These are phyloP conservation scores for Temnopleurus reevesii DNA, from an alignment of 53 echinoderm and acorn worm species.

Conservation along the genomic window DNA sequence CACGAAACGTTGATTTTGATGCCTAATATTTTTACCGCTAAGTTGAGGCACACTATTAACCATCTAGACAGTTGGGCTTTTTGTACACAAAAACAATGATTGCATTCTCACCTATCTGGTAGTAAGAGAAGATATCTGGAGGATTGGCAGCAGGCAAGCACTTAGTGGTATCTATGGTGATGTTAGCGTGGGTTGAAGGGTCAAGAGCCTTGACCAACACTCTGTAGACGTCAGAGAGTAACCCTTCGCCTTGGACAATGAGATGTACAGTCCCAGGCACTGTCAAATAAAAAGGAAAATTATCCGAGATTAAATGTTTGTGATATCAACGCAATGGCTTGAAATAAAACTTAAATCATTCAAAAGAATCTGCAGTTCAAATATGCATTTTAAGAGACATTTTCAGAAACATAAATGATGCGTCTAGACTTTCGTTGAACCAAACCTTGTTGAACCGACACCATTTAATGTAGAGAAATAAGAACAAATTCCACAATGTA, in stretches of 20 bases:
- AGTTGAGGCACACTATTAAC: too few species aligned
- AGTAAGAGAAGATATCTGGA: constrained; percentile 64
- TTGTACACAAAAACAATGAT: too few species aligned
- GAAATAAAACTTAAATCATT: neutral
- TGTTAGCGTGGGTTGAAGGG: constrained; percentile 65
- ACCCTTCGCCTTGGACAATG: constrained; percentile 77
- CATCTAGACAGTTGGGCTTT: too few species aligned
- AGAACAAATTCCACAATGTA: too few species aligned
- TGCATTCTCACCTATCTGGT: constrained; percentile 77
- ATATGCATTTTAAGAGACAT: too few species aligned
- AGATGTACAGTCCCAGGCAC: constrained; percentile 73
- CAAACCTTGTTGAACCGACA: too few species aligned
- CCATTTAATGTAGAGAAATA: too few species aligned
- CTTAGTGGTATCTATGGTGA: constrained; percentile 84
- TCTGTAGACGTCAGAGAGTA: constrained; percentile 84
- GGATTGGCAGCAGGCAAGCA: constrained; percentile 80
- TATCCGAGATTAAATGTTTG: neutral
- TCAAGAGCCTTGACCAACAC: constrained; percentile 69
- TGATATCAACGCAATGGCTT: too few species aligned
- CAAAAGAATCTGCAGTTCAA: neutral
- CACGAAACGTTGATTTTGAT: too few species aligned
- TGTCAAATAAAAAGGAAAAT: constrained; percentile 9
- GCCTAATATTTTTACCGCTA: too few species aligned
- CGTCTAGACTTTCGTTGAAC: too few species aligned
- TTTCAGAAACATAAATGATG: too few species aligned